Evolutionary conservation across 2,113 vertebrate species (phyloP).

Genomic region (Leptobrachium leishanense): DNA sequence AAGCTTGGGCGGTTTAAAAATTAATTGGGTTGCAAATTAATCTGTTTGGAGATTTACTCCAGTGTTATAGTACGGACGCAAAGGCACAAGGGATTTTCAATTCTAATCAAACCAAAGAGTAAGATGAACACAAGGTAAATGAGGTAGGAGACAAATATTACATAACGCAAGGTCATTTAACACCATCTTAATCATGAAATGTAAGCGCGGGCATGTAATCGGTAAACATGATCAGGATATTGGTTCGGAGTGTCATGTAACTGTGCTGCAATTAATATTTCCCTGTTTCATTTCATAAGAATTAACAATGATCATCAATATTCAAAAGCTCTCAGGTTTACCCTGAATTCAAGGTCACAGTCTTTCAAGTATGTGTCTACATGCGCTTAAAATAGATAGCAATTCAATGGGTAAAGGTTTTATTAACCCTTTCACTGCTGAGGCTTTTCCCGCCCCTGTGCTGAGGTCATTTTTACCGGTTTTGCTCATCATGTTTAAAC

Average conservation of each 20-base stretch:
- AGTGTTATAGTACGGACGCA: neutral
- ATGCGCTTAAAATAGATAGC: neutral
- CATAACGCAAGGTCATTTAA: conserved; percentile 17
- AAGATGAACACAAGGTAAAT: conserved; percentile 1
- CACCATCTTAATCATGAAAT: conserved; percentile 29
- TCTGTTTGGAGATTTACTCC: neutral
- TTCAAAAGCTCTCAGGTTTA: conserved; percentile 19
- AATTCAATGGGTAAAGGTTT: neutral
- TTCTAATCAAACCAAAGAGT: neutral
- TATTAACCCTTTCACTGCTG: no score
- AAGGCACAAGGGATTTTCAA: neutral
- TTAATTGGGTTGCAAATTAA: neutral
- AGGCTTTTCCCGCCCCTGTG: no score
- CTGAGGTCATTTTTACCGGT: no score
- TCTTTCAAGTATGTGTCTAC: neutral
- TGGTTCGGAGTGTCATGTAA: conserved; percentile 17
- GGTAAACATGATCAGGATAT: conserved; percentile 16
- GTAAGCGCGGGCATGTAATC: conserved; percentile 22
- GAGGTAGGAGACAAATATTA: neutral
- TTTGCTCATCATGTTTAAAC: no score
- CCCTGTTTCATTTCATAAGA: conserved; percentile 24
- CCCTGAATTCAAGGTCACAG: conserved; percentile 16
- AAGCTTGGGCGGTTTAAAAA: neutral
- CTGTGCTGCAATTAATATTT: conserved; percentile 36
- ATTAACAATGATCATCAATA: conserved; percentile 29